These are phyloP conservation scores for Lepus europaeus DNA, from an alignment of 2,113 vertebrate species.

Conservation along the genomic window DNA sequence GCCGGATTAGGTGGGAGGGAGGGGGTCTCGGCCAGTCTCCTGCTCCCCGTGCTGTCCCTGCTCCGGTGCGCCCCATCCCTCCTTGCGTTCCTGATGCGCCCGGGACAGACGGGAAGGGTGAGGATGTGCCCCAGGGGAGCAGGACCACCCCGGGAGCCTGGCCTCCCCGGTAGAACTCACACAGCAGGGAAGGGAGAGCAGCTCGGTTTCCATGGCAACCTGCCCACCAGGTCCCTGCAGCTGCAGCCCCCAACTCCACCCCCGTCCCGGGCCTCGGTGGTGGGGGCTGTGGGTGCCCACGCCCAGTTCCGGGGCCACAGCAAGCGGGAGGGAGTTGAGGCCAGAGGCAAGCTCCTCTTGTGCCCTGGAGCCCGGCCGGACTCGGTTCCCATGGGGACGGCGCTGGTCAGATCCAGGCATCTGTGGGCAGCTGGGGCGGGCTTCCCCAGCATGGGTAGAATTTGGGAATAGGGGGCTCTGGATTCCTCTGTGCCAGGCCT, in stretches of 20 bases:
- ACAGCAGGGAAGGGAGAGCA: constrained; percentile 23
- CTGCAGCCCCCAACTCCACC: constrained; percentile 42
- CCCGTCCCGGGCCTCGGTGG: neutral
- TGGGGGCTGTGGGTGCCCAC: neutral
- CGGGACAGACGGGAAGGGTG: neutral
- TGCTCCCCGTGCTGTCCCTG: neutral
- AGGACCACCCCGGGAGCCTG: neutral
- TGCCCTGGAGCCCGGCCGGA: constrained; percentile 14
- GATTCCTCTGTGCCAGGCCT: neutral
- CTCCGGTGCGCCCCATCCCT: neutral
- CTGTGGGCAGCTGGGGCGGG: neutral
- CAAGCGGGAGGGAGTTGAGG: constrained; percentile 22
- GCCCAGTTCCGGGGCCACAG: neutral
- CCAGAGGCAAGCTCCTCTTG: constrained; percentile 28
- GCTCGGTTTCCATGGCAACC: constrained; percentile 75
- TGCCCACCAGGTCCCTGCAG: constrained; percentile 61
- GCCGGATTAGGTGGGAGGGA: neutral
- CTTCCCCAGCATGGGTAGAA: neutral
- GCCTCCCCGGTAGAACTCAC: constrained; percentile 48
- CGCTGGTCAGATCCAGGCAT: constrained; percentile 37
- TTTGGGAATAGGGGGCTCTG: neutral
- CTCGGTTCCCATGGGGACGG: constrained; percentile 79
- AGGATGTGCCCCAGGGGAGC: neutral
- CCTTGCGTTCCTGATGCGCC: neutral
- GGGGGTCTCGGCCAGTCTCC: neutral